Evolutionary conservation across 2,113 vertebrate genomes (phyloP), one percentile per base, ranked within the genome.

Genomic region (Lagopus muta): DNA sequence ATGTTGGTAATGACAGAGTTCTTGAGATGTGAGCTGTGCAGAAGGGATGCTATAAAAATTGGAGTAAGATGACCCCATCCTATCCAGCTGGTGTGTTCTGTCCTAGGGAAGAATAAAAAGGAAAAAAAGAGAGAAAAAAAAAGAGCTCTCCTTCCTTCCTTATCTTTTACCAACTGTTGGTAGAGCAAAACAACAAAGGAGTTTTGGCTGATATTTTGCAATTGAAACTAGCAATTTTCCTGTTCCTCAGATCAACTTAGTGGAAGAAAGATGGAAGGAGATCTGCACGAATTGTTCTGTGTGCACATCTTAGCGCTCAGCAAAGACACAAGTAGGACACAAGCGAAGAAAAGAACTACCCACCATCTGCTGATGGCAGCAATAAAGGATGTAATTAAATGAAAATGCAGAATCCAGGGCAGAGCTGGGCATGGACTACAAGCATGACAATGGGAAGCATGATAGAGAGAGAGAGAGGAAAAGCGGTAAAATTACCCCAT

Each of bases 301-400:
- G 14, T 14, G 15, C 66, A 3, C 32, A 3, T 57, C 40, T 87
- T 32, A 85, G 64, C 42, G 55, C 84, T 91, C 72, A 82, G 32
- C 82, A 85, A 72, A 95, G 72, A 74, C 50, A 84, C 19, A 82
- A 93, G 19, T 13, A 85, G 55, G 82, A 75, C 43, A 43, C 15
- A 60, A 70, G 22, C 7, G 12, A 61, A 67, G 47, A 20, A 38
- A 11, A 40, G 71, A 42, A 40, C 55, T 65, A 50, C 69, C 79
- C 70, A 91, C 89, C 79, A 95, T 94, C 85, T 95, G 91, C 87
- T 96, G 94, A 93, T 91, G 85, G 82, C 72, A 89, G 91, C 89
- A 91, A n/a, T 88, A 92, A 87, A 83, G 72, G 72, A 91, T 5
- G 3, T 82, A 92, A 96, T 95, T 88, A 94, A 95, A 91, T 75